Conservation (phyloP, 2,113 vertebrate species). For the Sclerurus mexicanus region DNA sequence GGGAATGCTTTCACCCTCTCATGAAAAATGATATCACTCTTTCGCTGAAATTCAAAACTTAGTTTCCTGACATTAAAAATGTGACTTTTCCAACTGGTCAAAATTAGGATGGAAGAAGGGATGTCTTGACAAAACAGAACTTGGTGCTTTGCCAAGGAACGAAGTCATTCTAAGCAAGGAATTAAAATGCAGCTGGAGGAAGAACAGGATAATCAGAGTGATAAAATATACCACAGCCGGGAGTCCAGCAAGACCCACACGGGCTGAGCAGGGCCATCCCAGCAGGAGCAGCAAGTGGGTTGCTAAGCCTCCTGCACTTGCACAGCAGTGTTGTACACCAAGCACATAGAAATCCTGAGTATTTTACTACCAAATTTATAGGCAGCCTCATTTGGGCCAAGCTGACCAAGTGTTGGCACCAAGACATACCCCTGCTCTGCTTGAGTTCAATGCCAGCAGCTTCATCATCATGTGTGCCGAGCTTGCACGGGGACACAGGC, state of each 20-base stretch:
- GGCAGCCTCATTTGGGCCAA: background rate
- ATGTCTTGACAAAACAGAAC: slow-evolving; percentile 10
- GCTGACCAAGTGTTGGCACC: background rate
- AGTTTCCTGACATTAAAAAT: slow-evolving; percentile 31
- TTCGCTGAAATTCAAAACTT: slow-evolving; percentile 9
- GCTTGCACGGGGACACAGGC: rapidly evolving
- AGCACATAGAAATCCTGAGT: background rate
- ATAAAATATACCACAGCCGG: background rate
- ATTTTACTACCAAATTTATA: background rate
- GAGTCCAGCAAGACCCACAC: background rate
- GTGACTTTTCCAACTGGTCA: slow-evolving; percentile 39
- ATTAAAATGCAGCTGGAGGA: slow-evolving; percentile 38
- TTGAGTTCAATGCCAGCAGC: background rate
- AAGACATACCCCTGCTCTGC: rapidly evolving
- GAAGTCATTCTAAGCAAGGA: background rate
- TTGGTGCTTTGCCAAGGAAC: background rate
- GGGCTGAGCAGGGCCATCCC: background rate
- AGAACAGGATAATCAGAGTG: slow-evolving; percentile 4
- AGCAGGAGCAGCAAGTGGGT: background rate
- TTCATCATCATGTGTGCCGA: rapidly evolving
- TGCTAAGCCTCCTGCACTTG: background rate
- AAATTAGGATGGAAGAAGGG: slow-evolving; percentile 5
- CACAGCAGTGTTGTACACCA: too few relatives aligned
- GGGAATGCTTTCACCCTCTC: slow-evolving; percentile 47
- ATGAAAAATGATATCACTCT: slow-evolving; percentile 37